Base-by-base conservation (phyloP, 2,888 invertebrate genomes). In the Drosophila vallismaia region DNA sequence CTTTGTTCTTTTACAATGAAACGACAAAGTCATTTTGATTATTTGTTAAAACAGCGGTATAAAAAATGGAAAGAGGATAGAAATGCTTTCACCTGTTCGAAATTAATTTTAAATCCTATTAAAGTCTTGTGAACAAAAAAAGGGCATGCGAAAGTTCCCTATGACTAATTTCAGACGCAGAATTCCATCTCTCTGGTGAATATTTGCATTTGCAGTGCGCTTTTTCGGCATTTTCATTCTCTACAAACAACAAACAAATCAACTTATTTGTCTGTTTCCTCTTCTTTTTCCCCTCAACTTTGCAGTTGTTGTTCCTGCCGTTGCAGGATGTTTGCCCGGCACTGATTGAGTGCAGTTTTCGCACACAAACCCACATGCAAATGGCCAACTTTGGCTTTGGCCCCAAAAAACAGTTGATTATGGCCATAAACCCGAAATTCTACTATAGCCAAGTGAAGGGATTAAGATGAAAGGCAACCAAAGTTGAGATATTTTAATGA, bases 181-280 rank as follows among this genome's bases (percentile, higher is more conserved):
- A 14, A n/a, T 42, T 49, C 33, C 49, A 52, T 45, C 29, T 38
- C 48, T 50, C 29, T 54, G 0, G 38, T 42, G 38, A 44, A 49
- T 68, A 71, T 82, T 84, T 84, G 78, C 74, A 74, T 72, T 64
- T 74, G 58, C 64, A 44, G 63, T 83, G 87, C 77, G 72, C 83
- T 77, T 87, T 78, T 83, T 77, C 54, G 66, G 64, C 67, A 77
- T 74, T 80, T 86, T 67, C 84, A 80, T 75, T 77, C 71, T 58
- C 59, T 51, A 71, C 71, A 74, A 76, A 82, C 69, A 81, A 78
- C 85, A 75, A 78, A 85, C 81, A 85, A 82, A 85, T 79, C 83
- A 81, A 85, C 76, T 78, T 85, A 85, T 80, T 83, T 79, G 82
- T 68, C 66, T 52, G 46, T 50, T 54, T 52, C 55, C 74, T 63